Base-by-base conservation (phyloP, 2,797 vertebrate species). In the Anableps anableps region DNA sequence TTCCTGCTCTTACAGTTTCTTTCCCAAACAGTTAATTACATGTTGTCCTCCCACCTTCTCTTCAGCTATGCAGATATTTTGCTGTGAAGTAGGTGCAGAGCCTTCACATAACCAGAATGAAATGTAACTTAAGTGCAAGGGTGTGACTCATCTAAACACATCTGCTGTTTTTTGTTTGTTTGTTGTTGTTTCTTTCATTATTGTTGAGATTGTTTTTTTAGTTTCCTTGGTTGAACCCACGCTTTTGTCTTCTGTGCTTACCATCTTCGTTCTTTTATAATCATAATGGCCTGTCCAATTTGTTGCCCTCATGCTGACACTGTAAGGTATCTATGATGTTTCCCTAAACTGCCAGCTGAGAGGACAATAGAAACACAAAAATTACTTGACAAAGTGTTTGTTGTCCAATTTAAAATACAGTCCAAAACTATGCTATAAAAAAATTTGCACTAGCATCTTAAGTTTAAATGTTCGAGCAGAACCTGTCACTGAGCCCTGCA, bases 21-120 rank as follows among this genome's bases (percentile, higher is more conserved):
- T 82, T 81, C 70, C 71, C 76, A 83, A 89, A 86, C 80, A 74
- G 80, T 90, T 86, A 89, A 88, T 93, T 80, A 80, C 74, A 78
- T 72, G 80, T 80, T 79, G 79, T 88, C 85, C 75, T 89, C 84
- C 82, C 55, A 84, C 75, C 82, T 87, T 64, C 14, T 80, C 79
- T 82, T 82, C 45, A 75, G 88, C 74, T 72, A 74, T 48, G 48
- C 48, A 83, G 64, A 36, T 53, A 47, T 75, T 74, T 74, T 77
- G 50, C 58, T 21, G 74, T 29, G 55, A 84, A 76, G 66, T 74
- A 48, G 43, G 3, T 48, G 29, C 19, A 66, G 23, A 36, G 76
- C 53, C 74, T 72, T 34, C 9, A 71, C 60, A 72, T 17, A 51
- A 58, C 26, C 74, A 16, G 29, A 77, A 47, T 23, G 47, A 84